Percentiles rank a stretch among this genome's conserved stretches.
phyloP scores from a whole-genome alignment of 2,888 invertebrate species.

The Sussaba pulchella region DNA sequence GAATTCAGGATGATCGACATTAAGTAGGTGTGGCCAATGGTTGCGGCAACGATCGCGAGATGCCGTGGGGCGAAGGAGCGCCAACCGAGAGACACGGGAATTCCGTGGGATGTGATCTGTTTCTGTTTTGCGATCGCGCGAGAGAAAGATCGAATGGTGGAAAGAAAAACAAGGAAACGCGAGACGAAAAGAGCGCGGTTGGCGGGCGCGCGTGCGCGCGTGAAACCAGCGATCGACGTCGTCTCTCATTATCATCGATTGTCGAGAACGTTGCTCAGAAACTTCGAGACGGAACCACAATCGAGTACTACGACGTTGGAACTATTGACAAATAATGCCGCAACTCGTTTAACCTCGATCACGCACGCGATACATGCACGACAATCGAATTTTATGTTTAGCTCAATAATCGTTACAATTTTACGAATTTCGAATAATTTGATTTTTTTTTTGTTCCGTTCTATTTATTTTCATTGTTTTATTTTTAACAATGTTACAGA shows the following conservation, averaged over 20 bases:
- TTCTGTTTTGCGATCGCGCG: slow-evolving; percentile 27
- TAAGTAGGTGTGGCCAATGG: slow-evolving; percentile 60
- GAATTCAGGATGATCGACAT: slow-evolving; percentile 59
- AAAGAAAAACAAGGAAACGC: slow-evolving; percentile 15
- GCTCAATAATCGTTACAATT: slow-evolving; percentile 27
- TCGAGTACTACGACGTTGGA: not conserved
- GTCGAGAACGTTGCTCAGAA: slow-evolving; percentile 53
- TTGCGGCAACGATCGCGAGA: slow-evolving; percentile 37
- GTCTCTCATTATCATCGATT: slow-evolving; percentile 62
- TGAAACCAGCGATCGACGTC: slow-evolving; percentile 58
- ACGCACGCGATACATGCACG: slow-evolving; percentile 45
- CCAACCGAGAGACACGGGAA: slow-evolving; percentile 33
- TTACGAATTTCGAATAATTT: not conserved
- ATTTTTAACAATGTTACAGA: slow-evolving; percentile 33
- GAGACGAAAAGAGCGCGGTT: slow-evolving; percentile 10
- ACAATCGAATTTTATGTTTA: slow-evolving; percentile 1
- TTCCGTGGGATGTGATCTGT: slow-evolving; percentile 58
- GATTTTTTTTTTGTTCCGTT: not conserved
- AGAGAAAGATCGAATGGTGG: slow-evolving; percentile 24
- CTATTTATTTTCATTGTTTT: not conserved
- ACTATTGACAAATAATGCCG: slow-evolving; percentile 53
- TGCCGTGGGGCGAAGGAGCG: slow-evolving; percentile 4
- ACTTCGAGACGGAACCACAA: not conserved
- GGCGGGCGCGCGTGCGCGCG: slow-evolving; percentile 5
- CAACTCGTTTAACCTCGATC: slow-evolving; percentile 30